Evolutionary conservation across 2,113 vertebrate genomes (phyloP).

Genomic region (Amphiprion percula): DNA sequence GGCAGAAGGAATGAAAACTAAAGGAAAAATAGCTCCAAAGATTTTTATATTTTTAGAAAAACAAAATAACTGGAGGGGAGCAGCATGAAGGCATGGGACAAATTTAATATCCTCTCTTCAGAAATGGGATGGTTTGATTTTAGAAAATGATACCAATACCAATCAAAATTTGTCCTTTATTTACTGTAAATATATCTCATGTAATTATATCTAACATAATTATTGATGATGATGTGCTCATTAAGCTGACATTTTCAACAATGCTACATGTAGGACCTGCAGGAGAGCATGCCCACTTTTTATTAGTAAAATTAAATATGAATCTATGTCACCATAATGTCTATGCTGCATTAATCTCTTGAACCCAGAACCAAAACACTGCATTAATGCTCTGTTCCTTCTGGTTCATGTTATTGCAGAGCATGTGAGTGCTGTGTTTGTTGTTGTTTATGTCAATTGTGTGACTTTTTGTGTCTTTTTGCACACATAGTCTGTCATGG

Average conservation of each 20-base stretch:
- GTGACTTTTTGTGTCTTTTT: not conserved
- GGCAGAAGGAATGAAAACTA: constrained; percentile 24
- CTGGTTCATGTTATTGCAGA: constrained; percentile 1
- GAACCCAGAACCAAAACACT: not conserved
- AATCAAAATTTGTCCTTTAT: not conserved
- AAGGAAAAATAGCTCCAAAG: constrained; percentile 8
- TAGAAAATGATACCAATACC: not conserved
- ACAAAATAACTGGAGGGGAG: constrained; percentile 2
- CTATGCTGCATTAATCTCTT: not conserved
- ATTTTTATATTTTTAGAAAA: constrained; percentile 40
- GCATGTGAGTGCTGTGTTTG: not conserved
- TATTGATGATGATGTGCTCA: not conserved
- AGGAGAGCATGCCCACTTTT: not conserved
- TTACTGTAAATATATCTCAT: not conserved
- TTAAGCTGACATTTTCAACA: not conserved
- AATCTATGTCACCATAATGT: not conserved
- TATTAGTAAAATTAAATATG: not conserved
- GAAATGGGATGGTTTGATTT: not conserved
- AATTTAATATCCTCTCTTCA: constrained; percentile 4
- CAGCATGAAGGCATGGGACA: not conserved
- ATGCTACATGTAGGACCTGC: constrained; percentile 15
- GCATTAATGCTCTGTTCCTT: not conserved
- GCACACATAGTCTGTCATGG: not conserved
- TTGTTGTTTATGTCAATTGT: not conserved
- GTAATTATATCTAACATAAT: not conserved